Evolutionary conservation across 2,888 invertebrate genomes (phyloP), one percentile per base, ranked within the genome.

Genomic region (Pantelozetes paolii): DNA sequence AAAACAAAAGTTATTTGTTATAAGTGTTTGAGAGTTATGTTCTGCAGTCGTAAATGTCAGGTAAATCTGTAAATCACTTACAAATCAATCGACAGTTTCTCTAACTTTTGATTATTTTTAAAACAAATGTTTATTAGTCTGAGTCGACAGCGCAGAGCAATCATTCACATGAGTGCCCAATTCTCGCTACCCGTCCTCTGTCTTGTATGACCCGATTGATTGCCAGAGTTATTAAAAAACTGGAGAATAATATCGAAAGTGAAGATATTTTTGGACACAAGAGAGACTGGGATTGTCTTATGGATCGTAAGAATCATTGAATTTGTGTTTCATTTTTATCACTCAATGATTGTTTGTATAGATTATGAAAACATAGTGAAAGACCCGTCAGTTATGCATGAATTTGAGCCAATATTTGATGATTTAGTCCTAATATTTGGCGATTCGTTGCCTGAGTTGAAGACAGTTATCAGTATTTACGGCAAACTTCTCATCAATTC

Each of bases 401-500:
- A 57, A 15, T 74, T 74, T 20, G 71, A 59, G n/a, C 2, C 18
- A 2, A 62, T 72, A 30, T 71, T 26, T 23, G 62, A 57, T 23
- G 74, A 74, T n/a, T 36, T 74, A 15, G 59, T 59, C 11, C 48
- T 71, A 6, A 40, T 74, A 1, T 71, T 74, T 72, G 74, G 48
- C 45, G 69, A 67, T 26, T 23, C 64, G 20, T 26, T 59, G 32
- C 73, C 64, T 13, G 54, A 74, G 15, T 26, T 70, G 1, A 28
- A 23, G 15, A n/a, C 40, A 59, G 48, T 59, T 62, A 30, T 72
- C 9, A 32, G 45, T 23, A 67, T 64, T 62, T 74, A 74, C 50
- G 74, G 74, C 8, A 74, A 74, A 64, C 28, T 74, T 23, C 32
- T 74, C 2, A 59, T 74, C 71, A 74, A 74, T 32, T 74, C 74